Evolutionary conservation across 2,797 vertebrate genomes (phyloP).

Genomic region (Ataeniobius toweri): DNA sequence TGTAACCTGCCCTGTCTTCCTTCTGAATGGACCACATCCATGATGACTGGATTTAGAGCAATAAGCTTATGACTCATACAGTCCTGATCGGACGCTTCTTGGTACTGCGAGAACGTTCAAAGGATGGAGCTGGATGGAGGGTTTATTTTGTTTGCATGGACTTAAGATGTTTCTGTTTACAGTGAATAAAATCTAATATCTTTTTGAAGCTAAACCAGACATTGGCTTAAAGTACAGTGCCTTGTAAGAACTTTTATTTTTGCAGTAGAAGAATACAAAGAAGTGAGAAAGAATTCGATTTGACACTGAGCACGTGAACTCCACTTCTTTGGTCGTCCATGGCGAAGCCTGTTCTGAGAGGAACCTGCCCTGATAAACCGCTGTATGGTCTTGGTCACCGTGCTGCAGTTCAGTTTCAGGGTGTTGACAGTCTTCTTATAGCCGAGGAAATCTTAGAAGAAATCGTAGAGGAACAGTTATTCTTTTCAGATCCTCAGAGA

Average conservation of each 20-base stretch:
- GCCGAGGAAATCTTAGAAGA: too few species aligned
- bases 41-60: slow-evolving; percentile 71
- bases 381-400: too few species aligned
- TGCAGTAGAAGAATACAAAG: not conserved
- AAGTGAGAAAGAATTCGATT: too few species aligned
- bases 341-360: too few species aligned
- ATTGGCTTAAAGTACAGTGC: not conserved
- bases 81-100: slow-evolving; percentile 40
- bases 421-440: too few species aligned
- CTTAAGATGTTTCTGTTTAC: not conserved
- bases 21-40: slow-evolving; percentile 57
- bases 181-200: not conserved
- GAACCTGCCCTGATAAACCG: too few species aligned
- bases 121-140: not conserved
- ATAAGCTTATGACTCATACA: slow-evolving; percentile 73
- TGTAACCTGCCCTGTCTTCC: slow-evolving; percentile 18
- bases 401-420: too few species aligned
- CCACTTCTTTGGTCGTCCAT: too few species aligned
- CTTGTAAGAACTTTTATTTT: not conserved
- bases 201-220: not conserved
- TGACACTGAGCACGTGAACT: too few species aligned
- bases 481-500: too few species aligned
- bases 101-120: slow-evolving; percentile 29
- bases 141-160: slow-evolving; percentile 1
- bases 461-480: too few species aligned